These are phyloP conservation scores for Entomobrya multifasciata DNA, from an alignment of 2,888 invertebrate species.

Conservation along the genomic window DNA sequence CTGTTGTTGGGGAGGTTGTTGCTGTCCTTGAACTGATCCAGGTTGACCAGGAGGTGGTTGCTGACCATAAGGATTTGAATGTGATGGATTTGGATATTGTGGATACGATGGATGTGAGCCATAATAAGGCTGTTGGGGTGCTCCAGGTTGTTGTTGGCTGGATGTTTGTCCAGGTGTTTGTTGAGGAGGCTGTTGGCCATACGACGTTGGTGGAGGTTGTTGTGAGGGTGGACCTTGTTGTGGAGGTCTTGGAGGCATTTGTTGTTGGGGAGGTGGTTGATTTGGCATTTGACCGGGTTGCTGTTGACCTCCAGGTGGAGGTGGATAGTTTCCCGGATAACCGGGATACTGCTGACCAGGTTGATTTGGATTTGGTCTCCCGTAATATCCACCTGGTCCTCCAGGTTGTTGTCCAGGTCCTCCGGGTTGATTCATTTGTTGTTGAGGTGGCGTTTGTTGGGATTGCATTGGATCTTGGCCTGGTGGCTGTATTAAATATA, in stretches of 20 bases:
- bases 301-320: slow-evolving; percentile 72
- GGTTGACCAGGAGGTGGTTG: slow-evolving; percentile 75
- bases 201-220: slow-evolving; percentile 80
- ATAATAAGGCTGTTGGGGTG: slow-evolving; percentile 73
- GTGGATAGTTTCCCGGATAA: slow-evolving; percentile 72
- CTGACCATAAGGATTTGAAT: slow-evolving; percentile 78
- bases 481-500: slow-evolving; percentile 63
- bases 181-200: slow-evolving; percentile 62
- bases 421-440: slow-evolving; percentile 74
- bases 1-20: slow-evolving; percentile 71
- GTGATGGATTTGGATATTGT: slow-evolving; percentile 77
- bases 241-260: slow-evolving; percentile 78
- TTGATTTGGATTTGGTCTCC: slow-evolving; percentile 72
- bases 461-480: slow-evolving; percentile 76
- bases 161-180: slow-evolving; percentile 79
- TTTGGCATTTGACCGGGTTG: slow-evolving; percentile 76
- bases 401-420: slow-evolving; percentile 67
- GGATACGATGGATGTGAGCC: slow-evolving; percentile 77
- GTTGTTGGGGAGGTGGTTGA: slow-evolving; percentile 83
- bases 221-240: slow-evolving; percentile 80
- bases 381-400: slow-evolving; percentile 75
- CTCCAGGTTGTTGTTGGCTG: slow-evolving; percentile 84
- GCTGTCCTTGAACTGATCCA: slow-evolving; percentile 67
- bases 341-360: slow-evolving; percentile 76
- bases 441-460: slow-evolving; percentile 74